Evolutionary conservation across 2,888 invertebrate species (phyloP).

Genomic region (Sialis lutaria): DNA sequence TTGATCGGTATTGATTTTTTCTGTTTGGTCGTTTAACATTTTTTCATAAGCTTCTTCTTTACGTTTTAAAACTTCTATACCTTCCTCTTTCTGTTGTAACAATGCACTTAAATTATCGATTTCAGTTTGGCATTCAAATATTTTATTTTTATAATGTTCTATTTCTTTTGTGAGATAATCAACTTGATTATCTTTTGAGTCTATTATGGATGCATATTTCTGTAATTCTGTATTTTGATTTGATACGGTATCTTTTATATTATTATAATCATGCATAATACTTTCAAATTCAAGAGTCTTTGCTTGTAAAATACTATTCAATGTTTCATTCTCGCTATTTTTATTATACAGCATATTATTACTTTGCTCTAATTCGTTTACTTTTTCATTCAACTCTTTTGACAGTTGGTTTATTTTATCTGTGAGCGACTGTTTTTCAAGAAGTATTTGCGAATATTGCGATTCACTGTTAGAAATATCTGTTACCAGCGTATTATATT

Average conservation of each 20-base stretch:
- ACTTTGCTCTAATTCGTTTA: not conserved
- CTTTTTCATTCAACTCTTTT: conserved; percentile 3
- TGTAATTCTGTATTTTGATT: conserved; percentile 8
- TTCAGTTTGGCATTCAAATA: not conserved
- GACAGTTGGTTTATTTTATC: not conserved
- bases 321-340: conserved; percentile 1
- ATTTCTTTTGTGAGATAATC: not conserved
- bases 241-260: conserved; percentile 8
- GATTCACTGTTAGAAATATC: conserved; percentile 12
- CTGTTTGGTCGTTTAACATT: conserved; percentile 20
- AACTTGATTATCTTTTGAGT: conserved; percentile 9
- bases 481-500: conserved; percentile 21
- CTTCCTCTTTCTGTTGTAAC: not conserved
- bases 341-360: too few relatives aligned
- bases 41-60: conserved; percentile 27
- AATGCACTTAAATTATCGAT: not conserved
- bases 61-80: conserved; percentile 22
- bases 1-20: not conserved
- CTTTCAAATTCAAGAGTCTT: too few relatives aligned
- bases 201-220: conserved; percentile 6
- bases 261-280: not conserved
- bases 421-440: not conserved
- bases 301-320: not conserved
- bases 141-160: not conserved
- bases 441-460: not conserved